Evolutionary conservation across 2,797 vertebrate species (phyloP), one percentile per base, ranked within the genome.

Genomic region (Remorina albescens): DNA sequence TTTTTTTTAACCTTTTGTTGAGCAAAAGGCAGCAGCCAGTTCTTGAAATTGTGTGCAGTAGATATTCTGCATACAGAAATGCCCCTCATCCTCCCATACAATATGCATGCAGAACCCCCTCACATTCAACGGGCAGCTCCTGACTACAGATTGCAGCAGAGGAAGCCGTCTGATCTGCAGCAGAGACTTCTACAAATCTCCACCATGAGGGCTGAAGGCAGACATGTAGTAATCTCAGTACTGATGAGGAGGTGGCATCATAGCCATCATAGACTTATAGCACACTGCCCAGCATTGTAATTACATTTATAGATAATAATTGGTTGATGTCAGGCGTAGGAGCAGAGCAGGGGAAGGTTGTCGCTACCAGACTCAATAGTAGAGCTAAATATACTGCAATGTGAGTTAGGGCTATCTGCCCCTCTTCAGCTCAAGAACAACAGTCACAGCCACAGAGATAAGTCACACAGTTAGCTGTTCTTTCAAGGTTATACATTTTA

Each of bases 121-220:
- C 34, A 78, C 36, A 73, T 50, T 65, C 9, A 47, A 50, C 67
- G 55, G 51, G 59, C 65, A 80, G 54, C 67, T 53, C 28, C 61
- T 1, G 56, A 71, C 41, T 13, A 11, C 26, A 70, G 61, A 60
- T 37, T 68, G 56, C 63, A 64, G 74, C 10, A 69, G 55, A 66
- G 28, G 21, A 16, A 41, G 19, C 19, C 13, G 44, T 44, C 26
- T 51, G 39, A 51, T 46, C 53, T 71, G 62, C 66, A 79, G 69
- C n/a, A 36, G 30, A 18, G 16, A 83, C 21, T 68, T 36, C 61
- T 58, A 54, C 26, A 67, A 71, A 70, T 55, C 36, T 75, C 42
- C 53, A 83, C 16, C 37, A 50, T 55, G 51, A 78, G 56, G 63
- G n/a, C 26, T 26, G 34, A 46, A 67, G 49, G 23, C 30, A 63